Evolutionary conservation across 2,888 invertebrate genomes (phyloP).

Genomic region (Aleiodes alternator): DNA sequence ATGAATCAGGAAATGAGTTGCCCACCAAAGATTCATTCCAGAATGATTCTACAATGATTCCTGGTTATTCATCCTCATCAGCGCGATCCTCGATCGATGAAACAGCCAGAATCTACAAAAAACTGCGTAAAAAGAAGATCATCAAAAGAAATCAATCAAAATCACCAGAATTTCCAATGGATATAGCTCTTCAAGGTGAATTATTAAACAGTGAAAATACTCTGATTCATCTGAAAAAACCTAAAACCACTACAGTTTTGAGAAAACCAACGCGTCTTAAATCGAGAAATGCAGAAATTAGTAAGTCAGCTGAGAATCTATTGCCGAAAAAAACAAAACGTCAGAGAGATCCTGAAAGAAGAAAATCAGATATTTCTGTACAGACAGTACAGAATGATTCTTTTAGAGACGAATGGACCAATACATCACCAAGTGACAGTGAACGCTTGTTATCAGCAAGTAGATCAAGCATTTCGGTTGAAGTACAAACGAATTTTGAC

Average conservation of each 20-base stretch:
- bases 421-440: constrained; percentile 67
- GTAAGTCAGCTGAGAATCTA: constrained; percentile 70
- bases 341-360: constrained; percentile 65
- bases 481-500: constrained; percentile 71
- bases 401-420: constrained; percentile 68
- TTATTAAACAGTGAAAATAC: constrained; percentile 11
- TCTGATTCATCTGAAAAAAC: not conserved
- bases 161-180: constrained; percentile 51
- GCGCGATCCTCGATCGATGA: constrained; percentile 63
- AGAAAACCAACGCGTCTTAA: constrained; percentile 66
- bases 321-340: constrained; percentile 57
- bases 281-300: constrained; percentile 64
- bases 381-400: constrained; percentile 58
- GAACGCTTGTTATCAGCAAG: constrained; percentile 60
- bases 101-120: constrained; percentile 39
- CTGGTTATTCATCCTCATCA: constrained; percentile 59
- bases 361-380: constrained; percentile 70
- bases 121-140: constrained; percentile 46
- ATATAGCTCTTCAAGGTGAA: constrained; percentile 16
- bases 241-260: constrained; percentile 57
- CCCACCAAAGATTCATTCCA: constrained; percentile 61
- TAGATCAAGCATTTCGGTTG: constrained; percentile 65
- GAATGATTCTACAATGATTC: constrained; percentile 53
- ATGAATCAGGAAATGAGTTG: constrained; percentile 69
- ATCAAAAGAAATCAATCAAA: constrained; percentile 51